Evolutionary conservation across 2,797 vertebrate genomes (phyloP).

Genomic region (Leptatherina wallacei): DNA sequence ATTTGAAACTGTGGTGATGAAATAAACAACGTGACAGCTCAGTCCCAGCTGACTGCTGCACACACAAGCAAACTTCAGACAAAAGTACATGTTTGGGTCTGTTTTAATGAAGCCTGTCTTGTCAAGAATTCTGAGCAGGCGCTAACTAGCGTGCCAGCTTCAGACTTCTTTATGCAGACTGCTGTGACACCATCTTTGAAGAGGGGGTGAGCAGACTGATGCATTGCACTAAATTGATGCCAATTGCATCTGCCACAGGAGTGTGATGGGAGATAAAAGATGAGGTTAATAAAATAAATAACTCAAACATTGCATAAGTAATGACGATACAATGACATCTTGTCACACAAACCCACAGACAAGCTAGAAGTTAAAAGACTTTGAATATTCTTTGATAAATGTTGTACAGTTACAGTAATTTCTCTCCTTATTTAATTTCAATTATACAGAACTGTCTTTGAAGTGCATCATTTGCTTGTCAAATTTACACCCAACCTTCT

Average conservation of each 20-base stretch:
- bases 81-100: not conserved
- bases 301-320: slow-evolving; percentile 3
- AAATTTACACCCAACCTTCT: slow-evolving; percentile 4
- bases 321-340: slow-evolving; percentile 7
- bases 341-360: not conserved
- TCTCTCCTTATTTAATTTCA: not conserved
- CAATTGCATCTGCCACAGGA: slow-evolving; percentile 26
- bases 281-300: slow-evolving; percentile 11
- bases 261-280: not conserved
- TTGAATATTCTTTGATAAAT: slow-evolving; percentile 5
- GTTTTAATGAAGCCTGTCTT: slow-evolving; percentile 12
- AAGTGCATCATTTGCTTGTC: not conserved
- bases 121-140: not conserved
- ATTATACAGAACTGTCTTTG: not conserved
- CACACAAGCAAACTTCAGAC: not conserved
- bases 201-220: slow-evolving; percentile 13
- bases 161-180: slow-evolving; percentile 2
- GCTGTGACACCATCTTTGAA: slow-evolving; percentile 34
- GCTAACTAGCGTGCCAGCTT: not conserved
- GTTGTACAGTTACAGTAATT: not conserved
- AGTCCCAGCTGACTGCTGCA: slow-evolving; percentile 10
- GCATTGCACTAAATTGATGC: slow-evolving; percentile 22
- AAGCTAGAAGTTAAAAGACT: not conserved
- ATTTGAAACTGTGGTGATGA: slow-evolving; percentile 5
- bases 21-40: not conserved